Conservation (phyloP, 2,888 invertebrate species). For the Globia sparganii region DNA sequence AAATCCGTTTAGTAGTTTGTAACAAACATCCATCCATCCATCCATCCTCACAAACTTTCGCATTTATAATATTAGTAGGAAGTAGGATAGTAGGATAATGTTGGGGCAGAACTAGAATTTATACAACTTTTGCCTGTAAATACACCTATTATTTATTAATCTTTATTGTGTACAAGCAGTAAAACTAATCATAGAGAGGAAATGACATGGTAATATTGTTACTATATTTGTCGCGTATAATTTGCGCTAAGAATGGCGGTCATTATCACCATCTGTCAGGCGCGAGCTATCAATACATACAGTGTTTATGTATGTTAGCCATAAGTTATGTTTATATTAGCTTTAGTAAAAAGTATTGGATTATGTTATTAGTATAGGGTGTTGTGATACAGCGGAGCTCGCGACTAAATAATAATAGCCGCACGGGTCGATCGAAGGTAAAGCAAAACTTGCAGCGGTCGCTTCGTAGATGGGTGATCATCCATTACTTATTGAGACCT, state of each 20-base stretch:
- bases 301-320: neutral
- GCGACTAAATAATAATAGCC: neutral
- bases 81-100: too few species aligned
- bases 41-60: too few species aligned
- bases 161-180: conserved; percentile 5
- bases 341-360: neutral
- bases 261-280: conserved; percentile 40
- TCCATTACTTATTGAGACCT: neutral
- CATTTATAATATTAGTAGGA: too few species aligned
- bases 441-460: neutral
- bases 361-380: neutral
- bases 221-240: neutral
- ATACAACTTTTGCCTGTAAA: neutral
- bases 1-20: too few species aligned
- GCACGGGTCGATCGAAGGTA: neutral
- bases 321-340: neutral
- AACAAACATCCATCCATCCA: too few species aligned
- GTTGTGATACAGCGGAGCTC: neutral
- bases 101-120: neutral
- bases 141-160: neutral
- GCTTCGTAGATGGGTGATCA: neutral
- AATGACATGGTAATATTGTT: conserved; percentile 33
- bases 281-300: conserved; percentile 6
- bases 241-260: conserved; percentile 36
- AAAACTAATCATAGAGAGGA: conserved; percentile 23